phyloP scores from a whole-genome alignment of 2,113 vertebrate genomes.

The mouse (Mus musculus) region GRCm39 chr6:126346001-126346500 shows the following conservation, averaged over 20 bases:
- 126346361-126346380: neutral
- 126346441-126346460: neutral
- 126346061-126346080: neutral
- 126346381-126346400: neutral
- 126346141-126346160: too few relatives aligned
- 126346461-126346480: neutral
- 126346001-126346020: neutral
- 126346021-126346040: neutral
- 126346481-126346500: neutral
- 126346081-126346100: neutral
- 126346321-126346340: neutral
- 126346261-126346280: neutral
- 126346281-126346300: neutral
- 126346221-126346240: neutral
- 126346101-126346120: neutral
- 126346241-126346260: neutral
- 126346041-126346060: neutral
- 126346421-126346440: neutral
- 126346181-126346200: neutral
- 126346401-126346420: neutral
- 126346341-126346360: neutral
- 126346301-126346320: too few relatives aligned
- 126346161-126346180: neutral
- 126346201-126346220: neutral
- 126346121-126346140: neutral